phyloP scores from a whole-genome alignment of 2,888 invertebrate genomes.

The Tinea semifulvella region DNA sequence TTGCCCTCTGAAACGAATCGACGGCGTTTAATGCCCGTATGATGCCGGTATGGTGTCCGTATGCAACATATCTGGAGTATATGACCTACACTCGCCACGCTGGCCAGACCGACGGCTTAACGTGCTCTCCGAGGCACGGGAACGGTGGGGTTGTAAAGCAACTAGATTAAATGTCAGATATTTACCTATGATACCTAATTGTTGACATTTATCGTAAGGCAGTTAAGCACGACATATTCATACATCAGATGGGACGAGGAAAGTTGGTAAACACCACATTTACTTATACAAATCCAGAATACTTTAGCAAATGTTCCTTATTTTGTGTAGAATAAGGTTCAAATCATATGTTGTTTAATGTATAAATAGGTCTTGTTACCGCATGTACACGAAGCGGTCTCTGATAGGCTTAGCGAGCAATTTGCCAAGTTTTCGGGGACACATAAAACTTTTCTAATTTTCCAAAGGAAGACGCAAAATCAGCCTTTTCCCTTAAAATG shows the following conservation, averaged over 20 bases:
- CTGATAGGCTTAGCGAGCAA: conserved; percentile 23
- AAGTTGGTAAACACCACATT: conserved; percentile 4
- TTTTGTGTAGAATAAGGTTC: not conserved
- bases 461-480: conserved; percentile 25
- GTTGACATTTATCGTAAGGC: conserved; percentile 4
- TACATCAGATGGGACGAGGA: conserved; percentile 10
- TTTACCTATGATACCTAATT: not conserved
- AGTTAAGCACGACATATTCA: conserved; percentile 12
- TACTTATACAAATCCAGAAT: not conserved
- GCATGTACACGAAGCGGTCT: conserved; percentile 11
- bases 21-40: too few species aligned
- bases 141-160: too few species aligned
- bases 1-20: too few species aligned
- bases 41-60: too few species aligned
- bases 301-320: not conserved
- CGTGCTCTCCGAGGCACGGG: too few species aligned
- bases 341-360: not conserved
- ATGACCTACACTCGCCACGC: too few species aligned
- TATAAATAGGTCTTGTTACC: conserved; percentile 1
- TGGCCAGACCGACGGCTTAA: too few species aligned
- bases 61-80: too few species aligned
- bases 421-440: conserved; percentile 30
- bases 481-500: conserved; percentile 19
- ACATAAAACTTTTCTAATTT: conserved; percentile 47
- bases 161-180: not conserved